Evolutionary conservation across 2,888 invertebrate species (phyloP), one percentile per base, ranked within the genome.

Genomic region (Hypena proboscidalis): DNA sequence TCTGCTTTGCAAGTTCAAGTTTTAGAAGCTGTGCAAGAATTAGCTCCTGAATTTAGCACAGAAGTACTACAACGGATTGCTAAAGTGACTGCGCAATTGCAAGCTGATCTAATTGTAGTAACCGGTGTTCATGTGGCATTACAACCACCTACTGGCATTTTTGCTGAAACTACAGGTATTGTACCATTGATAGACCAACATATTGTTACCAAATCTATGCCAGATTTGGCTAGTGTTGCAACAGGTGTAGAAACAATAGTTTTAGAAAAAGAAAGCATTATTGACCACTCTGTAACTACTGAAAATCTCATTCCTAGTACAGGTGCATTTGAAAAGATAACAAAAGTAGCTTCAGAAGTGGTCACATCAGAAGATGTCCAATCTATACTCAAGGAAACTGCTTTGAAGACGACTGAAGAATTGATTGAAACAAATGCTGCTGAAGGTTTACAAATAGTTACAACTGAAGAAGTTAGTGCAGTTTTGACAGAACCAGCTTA

Each of bases 41-140:
- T 78, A 36, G 63, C 66, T 1, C 56, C 77, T 9, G 43, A 54
- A 20, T 43, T 78, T 1, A 70, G 66, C 5, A 40, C 63, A 11
- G 70, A 77, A 32, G 50, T 70, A 4, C 43, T 80, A 10, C 72
- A 79, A 32, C 67, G 74, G 29, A 73, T 86, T 10, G 64, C 69
- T 22, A 57, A 70, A 59, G 67, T 74, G 2, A 76, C 83, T 15
- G 60, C 73, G 7, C 74, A 78, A 37, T 52, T 88, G 44, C 79
- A 83, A 64, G 69, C 74, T 29, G 78, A 84, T 51, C 75, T 87
- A 58, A 58, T 59, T 0, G 67, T 70, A 9, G 70, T 81, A 1
- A 74, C 74, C 21, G 70, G 74, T 2, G 47, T 68, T 2, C 59
- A 73, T 44, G 42, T 70, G 1, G 52, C 67, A 7, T 32, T 77